Conservation (phyloP, 2,113 vertebrate genomes). For the Ptyas mucosa region DNA sequence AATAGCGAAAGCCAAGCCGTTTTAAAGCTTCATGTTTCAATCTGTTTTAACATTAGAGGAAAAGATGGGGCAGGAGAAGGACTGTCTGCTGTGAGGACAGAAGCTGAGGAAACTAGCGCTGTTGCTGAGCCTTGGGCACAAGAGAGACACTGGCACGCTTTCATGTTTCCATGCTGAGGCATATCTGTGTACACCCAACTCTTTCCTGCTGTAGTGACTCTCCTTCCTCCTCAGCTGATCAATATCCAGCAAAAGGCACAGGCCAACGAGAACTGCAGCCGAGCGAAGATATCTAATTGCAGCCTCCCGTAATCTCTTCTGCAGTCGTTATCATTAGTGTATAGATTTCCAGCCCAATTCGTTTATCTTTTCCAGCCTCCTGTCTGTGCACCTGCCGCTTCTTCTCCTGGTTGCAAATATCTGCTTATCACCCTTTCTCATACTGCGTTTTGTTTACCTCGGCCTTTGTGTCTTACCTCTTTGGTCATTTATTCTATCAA, state of each 20-base stretch:
- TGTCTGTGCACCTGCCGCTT: constrained; percentile 70
- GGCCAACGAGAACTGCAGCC: constrained; percentile 43
- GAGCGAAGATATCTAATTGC: constrained; percentile 46
- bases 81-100: neutral
- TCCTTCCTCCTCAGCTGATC: constrained; percentile 24
- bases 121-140: neutral
- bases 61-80: neutral
- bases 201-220: constrained; percentile 33
- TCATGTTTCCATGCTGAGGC: neutral
- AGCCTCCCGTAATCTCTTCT: constrained; percentile 53
- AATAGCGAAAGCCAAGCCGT: neutral
- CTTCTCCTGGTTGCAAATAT: constrained; percentile 65
- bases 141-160: neutral
- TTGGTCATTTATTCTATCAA: constrained; percentile 21
- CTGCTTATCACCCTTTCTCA: constrained; percentile 71
- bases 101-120: neutral
- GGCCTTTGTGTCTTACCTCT: constrained; percentile 34
- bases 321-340: constrained; percentile 34
- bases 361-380: constrained; percentile 57
- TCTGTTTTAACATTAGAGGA: constrained; percentile 19
- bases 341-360: constrained; percentile 64
- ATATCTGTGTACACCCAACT: neutral
- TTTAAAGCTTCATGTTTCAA: neutral
- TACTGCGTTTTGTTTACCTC: constrained; percentile 62
- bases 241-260: constrained; percentile 29